Evolutionary conservation across 1,140 invertebrate species (phyloP), one percentile per base, ranked within the genome.

Genomic region (Formica exsecta): DNA sequence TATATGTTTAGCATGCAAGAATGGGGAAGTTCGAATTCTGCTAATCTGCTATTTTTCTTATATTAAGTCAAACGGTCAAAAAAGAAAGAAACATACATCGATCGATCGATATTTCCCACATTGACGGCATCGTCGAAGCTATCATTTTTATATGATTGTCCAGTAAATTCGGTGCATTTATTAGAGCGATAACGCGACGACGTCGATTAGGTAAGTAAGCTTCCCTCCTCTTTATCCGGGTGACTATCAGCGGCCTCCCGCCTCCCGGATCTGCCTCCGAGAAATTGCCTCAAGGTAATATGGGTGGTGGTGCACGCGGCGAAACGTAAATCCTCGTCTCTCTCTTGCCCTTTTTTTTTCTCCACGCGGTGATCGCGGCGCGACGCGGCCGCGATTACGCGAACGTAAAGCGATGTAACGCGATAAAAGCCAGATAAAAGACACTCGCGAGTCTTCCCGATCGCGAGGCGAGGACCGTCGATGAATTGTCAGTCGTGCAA

Each of bases 401-500:
- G 62, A 59, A 62, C 29, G 29, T 66, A 65, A 74, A 86, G 77
- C 85, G 80, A 85, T 71, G 62, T 92, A 92, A 94, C 91, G 91
- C 93, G 91, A 94, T 94, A 93, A 92, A 90, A 92, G 64, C 48
- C 48, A 70, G 92, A 89, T 91, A 92, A 92, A 93, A 91, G 61
- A 64, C 57, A 77, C 48, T 80, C 77, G 59, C 66, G 38, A 83
- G 92, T 92, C 86, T 91, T 87, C 89, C 87, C 74, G 13, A 44
- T 36, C 36, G 54, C 51, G 54, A 64, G 57, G 51, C 64, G 64
- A 51, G 29, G 85, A 92, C 91, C 61, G 92, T 86, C 44, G 44
- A 48, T 3, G n/a, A 81, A 51, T 44, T 68, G 81, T 92, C 93
- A 93, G 93, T 93, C 92, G 89, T 84, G 90, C 85, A 84, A 90